Evolutionary conservation across 2,797 vertebrate genomes (phyloP), one percentile per base, ranked within the genome.

Genomic region (Eidolon dupreanum): DNA sequence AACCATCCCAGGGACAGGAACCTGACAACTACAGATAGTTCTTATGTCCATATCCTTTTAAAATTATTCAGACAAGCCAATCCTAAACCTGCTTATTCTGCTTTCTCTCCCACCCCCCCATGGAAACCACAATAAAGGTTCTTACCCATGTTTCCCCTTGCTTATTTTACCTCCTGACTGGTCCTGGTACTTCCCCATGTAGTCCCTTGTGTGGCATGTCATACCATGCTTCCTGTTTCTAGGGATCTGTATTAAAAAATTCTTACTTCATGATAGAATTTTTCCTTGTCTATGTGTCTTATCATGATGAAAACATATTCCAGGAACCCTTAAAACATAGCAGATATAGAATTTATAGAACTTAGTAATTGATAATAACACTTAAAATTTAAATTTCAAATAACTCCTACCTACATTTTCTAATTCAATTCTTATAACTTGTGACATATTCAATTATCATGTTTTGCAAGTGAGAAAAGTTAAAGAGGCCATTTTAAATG

Each of bases 391-490:
- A 33, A 85, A 78, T 55, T 85, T 84, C 75, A 75, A 88, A 82
- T 43, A 59, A 87, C 75, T 87, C 74, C 31, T 57, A 85, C 43
- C 46, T 41, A 73, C 70, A 49, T 85, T 75, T 92, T 70, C 61
- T 46, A 75, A 70, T 77, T 73, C n/a, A 93, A 79, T 15, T 84
- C 24, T 74, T 93, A 57, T n/a, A 90, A 88, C n/a, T 55, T 82
- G 28, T 43, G 31, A 36, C 22, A 83, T 65, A 81, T 20, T 68
- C 66, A 93, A 83, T 49, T 51, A 70, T 51, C 63, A 83, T 90
- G 33, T 88, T 90, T 87, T 86, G 74, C 9, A 89, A 61, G 16
- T 49, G 33, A 78, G 38, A 49, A 92, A 70, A 46, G 38, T 59
- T 57, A 84, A 75, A 87, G 51, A 82, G 24, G 36, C 41, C 59